A percentile compares a stretch with the other conserved stretches of the same genome.
These are phyloP conservation scores for Morpho helenor DNA, from an alignment of 2,888 invertebrate species.

Conservation along the genomic window DNA sequence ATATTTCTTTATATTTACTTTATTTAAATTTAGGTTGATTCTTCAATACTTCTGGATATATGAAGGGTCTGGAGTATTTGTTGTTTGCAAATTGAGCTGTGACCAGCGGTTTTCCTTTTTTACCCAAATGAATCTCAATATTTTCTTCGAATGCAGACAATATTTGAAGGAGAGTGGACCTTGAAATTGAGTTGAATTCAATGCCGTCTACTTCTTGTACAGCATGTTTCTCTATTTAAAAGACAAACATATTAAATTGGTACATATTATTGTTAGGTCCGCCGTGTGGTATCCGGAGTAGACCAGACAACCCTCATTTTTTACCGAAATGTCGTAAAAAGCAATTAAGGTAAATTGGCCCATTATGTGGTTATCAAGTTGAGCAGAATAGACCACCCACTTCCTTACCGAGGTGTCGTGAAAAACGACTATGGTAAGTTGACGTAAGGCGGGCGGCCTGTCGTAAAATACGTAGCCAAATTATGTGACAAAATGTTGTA, in stretches of 20 bases:
- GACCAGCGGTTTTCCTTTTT: conserved; percentile 37
- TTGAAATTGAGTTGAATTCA: conserved; percentile 38
- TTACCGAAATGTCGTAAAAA: too few species aligned
- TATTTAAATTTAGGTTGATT: not conserved
- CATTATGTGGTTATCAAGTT: too few species aligned
- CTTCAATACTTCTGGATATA: conserved; percentile 42
- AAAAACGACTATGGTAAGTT: too few species aligned
- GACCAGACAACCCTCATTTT: too few species aligned
- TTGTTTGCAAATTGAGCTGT: conserved; percentile 56
- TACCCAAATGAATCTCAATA: conserved; percentile 27
- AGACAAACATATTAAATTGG: not conserved
- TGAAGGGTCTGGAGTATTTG: conserved; percentile 43
- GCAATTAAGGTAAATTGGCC: too few species aligned
- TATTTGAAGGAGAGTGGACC: conserved; percentile 48
- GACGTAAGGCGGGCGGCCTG: too few species aligned
- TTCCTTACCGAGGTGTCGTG: too few species aligned
- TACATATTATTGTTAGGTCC: too few species aligned
- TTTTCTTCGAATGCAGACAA: conserved; percentile 46
- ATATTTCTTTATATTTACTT: not conserved
- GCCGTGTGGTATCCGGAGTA: too few species aligned
- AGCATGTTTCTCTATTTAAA: not conserved
- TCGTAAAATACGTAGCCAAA: too few species aligned
- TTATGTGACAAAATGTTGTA: too few species aligned
- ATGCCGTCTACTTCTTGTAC: conserved; percentile 33
- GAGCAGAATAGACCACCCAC: too few species aligned